Percentiles rank a stretch among this genome's conserved stretches.
Evolutionary conservation across 2,888 invertebrate species (phyloP).

Genomic region (Criorhina ranunculi): DNA sequence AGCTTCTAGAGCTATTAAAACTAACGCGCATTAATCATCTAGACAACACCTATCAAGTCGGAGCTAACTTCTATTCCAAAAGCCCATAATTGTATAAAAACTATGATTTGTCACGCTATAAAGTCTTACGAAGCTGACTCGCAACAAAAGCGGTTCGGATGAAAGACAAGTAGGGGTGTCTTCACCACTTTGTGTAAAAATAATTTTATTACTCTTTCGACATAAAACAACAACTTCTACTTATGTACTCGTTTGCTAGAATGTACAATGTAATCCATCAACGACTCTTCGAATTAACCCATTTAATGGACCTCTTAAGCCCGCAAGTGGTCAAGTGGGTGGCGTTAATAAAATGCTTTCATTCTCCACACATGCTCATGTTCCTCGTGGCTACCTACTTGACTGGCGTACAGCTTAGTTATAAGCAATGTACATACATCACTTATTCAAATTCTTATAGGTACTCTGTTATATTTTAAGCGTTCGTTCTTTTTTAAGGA

Average conservation of each 20-base stretch:
- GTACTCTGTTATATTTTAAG: neutral
- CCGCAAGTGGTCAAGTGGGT: neutral
- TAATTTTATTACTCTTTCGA: too few species aligned
- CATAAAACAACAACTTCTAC: neutral
- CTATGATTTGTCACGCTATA: too few species aligned
- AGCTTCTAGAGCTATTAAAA: too few species aligned
- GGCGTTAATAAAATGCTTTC: conserved; percentile 4
- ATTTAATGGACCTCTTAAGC: conserved; percentile 16
- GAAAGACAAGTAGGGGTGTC: too few species aligned
- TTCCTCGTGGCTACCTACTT: conserved; percentile 14
- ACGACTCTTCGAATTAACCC: conserved; percentile 25
- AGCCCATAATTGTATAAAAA: too few species aligned
- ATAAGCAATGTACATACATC: conserved; percentile 6
- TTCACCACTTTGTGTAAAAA: too few species aligned
- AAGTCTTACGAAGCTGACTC: too few species aligned
- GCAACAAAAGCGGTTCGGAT: too few species aligned
- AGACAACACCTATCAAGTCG: too few species aligned
- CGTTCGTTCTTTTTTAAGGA: neutral
- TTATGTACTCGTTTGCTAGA: neutral
- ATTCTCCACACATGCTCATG: neutral
- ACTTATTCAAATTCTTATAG: neutral
- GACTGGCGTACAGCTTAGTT: neutral
- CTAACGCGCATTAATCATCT: too few species aligned
- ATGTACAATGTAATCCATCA: neutral
- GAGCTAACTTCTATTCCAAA: too few species aligned